phyloP scores from a whole-genome alignment of 2,113 vertebrate species.

The Collichthys lucidus region DNA sequence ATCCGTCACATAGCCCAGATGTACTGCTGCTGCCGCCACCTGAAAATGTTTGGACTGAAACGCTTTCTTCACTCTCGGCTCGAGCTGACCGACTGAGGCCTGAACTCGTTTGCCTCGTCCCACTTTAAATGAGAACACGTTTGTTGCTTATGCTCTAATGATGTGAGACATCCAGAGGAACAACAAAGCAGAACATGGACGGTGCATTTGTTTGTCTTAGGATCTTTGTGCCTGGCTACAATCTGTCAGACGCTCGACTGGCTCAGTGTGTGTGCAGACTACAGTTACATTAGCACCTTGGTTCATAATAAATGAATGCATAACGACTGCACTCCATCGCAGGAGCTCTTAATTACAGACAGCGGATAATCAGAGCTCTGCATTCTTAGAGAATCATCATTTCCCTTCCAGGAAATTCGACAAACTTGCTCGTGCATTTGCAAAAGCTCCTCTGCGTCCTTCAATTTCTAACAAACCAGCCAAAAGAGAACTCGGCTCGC shows the following conservation, averaged over 20 bases:
- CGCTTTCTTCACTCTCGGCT: not conserved
- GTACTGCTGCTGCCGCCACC: not conserved
- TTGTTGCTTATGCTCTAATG: conserved; percentile 23
- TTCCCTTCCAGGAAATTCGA: conserved; percentile 38
- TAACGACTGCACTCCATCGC: conserved; percentile 35
- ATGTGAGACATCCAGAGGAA: not conserved
- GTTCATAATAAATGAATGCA: conserved; percentile 37
- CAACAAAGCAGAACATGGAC: not conserved
- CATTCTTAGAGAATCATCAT: conserved; percentile 25
- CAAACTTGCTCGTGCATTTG: conserved; percentile 28
- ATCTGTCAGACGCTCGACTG: conserved; percentile 4
- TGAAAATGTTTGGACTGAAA: not conserved
- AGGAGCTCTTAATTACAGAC: conserved; percentile 49
- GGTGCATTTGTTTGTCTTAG: conserved; percentile 2
- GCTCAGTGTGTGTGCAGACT: conserved; percentile 10
- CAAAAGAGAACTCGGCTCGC: conserved; percentile 2
- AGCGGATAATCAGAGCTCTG: conserved; percentile 21
- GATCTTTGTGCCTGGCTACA: not conserved
- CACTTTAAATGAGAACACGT: conserved; percentile 20
- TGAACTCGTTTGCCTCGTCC: conserved; percentile 4
- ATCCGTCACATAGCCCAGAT: not conserved
- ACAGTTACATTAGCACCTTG: conserved; percentile 14
- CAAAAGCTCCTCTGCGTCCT: conserved; percentile 11
- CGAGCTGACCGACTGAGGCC: not conserved
- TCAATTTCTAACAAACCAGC: conserved; percentile 39